Percentiles rank a stretch among this genome's conserved stretches.
phyloP scores from a whole-genome alignment of 2,797 vertebrate genomes.

The Danio tinwini region DNA sequence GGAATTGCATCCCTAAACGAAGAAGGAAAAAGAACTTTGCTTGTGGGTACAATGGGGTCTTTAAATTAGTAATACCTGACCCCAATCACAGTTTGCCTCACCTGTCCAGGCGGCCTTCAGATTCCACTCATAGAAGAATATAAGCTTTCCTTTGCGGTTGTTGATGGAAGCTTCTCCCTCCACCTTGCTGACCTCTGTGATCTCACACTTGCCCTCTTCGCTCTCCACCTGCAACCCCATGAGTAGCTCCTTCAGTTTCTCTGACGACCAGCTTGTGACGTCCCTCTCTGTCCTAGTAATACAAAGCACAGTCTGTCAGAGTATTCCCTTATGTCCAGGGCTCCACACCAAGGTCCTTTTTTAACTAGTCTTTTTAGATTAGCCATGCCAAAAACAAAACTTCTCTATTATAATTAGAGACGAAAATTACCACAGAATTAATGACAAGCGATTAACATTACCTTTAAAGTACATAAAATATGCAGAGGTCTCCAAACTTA shows the following conservation, averaged over 20 bases:
- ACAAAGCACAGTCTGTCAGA: constrained; percentile 3
- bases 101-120: constrained; percentile 88
- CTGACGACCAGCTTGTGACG: constrained; percentile 89
- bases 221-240: constrained; percentile 79
- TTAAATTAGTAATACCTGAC: background rate
- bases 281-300: constrained; percentile 90
- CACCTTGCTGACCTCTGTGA: constrained; percentile 86
- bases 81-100: constrained; percentile 64
- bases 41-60: background rate
- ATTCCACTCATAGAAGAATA: constrained; percentile 94
- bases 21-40: too few species aligned
- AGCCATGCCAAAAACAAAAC: too few species aligned
- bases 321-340: background rate
- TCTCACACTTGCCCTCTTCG: constrained; percentile 83
- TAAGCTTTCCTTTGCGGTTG: constrained; percentile 94
- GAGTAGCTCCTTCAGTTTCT: constrained; percentile 86
- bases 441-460: too few species aligned
- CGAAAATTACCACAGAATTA: too few species aligned
- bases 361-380: too few species aligned
- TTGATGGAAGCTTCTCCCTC: constrained; percentile 95
- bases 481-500: too few species aligned
- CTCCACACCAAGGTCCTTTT: background rate
- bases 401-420: too few species aligned
- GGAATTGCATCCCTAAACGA: too few species aligned
- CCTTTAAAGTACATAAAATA: too few species aligned